Evolutionary conservation across 2,888 invertebrate species (phyloP).

Genomic region (Leucania comma): DNA sequence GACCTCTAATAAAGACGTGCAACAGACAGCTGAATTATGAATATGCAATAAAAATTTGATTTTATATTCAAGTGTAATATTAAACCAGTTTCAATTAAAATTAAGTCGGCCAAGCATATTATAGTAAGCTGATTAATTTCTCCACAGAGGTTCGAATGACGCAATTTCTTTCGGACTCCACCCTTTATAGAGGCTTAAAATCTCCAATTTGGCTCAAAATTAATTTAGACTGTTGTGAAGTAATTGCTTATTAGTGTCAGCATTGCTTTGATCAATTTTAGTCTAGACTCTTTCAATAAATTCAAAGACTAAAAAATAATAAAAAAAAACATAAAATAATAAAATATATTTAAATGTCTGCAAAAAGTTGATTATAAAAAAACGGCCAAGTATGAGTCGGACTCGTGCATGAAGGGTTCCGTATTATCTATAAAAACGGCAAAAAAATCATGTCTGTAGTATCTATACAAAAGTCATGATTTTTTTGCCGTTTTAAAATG

Average conservation of each 20-base stretch:
- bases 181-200: slow-evolving; percentile 60
- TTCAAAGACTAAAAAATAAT: neutral
- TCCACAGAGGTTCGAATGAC: slow-evolving; percentile 56
- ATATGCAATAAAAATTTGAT: slow-evolving; percentile 23
- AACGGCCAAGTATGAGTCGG: no score
- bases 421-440: no score
- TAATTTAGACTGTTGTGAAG: slow-evolving; percentile 56
- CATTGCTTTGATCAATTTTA: slow-evolving; percentile 38
- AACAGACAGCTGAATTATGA: slow-evolving; percentile 18
- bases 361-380: neutral
- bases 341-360: neutral
- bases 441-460: no score
- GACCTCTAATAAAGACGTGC: neutral
- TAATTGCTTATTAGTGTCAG: slow-evolving; percentile 57
- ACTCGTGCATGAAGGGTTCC: no score
- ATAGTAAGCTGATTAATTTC: slow-evolving; percentile 68
- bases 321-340: neutral
- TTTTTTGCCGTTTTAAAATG: no score
- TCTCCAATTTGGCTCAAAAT: slow-evolving; percentile 62
- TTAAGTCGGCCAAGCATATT: slow-evolving; percentile 62
- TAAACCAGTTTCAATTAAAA: slow-evolving; percentile 55
- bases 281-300: slow-evolving; percentile 28
- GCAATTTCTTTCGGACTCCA: slow-evolving; percentile 64
- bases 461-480: no score
- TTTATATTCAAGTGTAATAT: slow-evolving; percentile 13